Evolutionary conservation across 2,888 invertebrate genomes (phyloP).

Genomic region (Drosophila buzzatii): DNA sequence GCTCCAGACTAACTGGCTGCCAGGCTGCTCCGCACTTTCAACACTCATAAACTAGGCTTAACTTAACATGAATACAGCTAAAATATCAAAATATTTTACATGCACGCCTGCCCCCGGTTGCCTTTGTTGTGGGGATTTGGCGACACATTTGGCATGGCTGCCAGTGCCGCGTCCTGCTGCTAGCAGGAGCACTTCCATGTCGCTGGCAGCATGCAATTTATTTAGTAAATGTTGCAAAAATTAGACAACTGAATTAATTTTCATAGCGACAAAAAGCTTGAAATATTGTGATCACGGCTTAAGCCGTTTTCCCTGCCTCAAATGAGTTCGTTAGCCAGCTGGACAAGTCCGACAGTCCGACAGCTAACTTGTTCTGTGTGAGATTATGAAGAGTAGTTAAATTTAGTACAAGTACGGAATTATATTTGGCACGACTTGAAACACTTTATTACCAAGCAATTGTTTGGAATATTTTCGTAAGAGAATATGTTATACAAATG

Average conservation of each 20-base stretch:
- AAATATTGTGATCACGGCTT: constrained; percentile 72
- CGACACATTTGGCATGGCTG: constrained; percentile 44
- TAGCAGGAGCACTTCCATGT: constrained; percentile 40
- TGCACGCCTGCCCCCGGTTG: constrained; percentile 24
- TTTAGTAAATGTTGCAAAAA: constrained; percentile 74
- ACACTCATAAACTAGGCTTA: constrained; percentile 86
- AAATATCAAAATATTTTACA: constrained; percentile 84
- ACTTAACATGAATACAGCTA: constrained; percentile 85
- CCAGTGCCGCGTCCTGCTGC: constrained; percentile 27
- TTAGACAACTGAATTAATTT: constrained; percentile 81
- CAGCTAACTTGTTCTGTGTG: constrained; percentile 21
- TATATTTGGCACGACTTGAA: not conserved
- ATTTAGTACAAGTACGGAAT: not conserved
- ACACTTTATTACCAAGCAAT: not conserved
- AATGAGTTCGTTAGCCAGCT: constrained; percentile 69
- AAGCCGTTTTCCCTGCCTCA: constrained; percentile 32
- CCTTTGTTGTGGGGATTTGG: constrained; percentile 52
- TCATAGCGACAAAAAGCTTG: constrained; percentile 78
- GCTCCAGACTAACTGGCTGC: constrained; percentile 22
- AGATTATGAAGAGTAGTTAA: not conserved
- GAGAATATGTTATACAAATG: no score
- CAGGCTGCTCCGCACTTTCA: constrained; percentile 71
- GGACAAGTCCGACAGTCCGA: constrained; percentile 4
- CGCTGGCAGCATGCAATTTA: constrained; percentile 61
- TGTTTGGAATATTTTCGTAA: not conserved